Conservation (phyloP, 1,140 invertebrate species). For the Heterodera schachtii region DNA sequence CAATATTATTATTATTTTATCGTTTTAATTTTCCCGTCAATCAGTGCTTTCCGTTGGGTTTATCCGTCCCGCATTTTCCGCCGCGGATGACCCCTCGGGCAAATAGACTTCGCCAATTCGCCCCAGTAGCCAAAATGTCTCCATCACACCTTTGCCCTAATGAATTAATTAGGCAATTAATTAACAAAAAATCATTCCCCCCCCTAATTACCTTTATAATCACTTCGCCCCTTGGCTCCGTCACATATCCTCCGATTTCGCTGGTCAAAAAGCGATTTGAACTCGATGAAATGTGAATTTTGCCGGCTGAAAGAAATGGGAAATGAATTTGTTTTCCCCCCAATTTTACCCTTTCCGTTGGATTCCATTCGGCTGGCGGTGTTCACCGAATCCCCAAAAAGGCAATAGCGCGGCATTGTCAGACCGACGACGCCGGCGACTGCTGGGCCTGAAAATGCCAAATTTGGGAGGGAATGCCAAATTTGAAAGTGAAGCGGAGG, state of each 20-base stretch:
- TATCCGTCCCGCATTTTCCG: not conserved
- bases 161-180: not conserved
- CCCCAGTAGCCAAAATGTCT: conserved; percentile 46
- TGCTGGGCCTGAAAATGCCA: conserved; percentile 17
- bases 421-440: conserved; percentile 52
- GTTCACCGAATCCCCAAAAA: conserved; percentile 76
- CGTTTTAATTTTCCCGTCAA: not conserved
- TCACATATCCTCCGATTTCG: conserved; percentile 37
- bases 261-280: conserved; percentile 33
- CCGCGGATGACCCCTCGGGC: not conserved
- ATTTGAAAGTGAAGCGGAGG: not conserved
- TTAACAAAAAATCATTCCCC: not conserved
- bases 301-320: conserved; percentile 13
- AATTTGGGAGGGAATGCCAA: not conserved
- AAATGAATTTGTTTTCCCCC: not conserved
- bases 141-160: conserved; percentile 45
- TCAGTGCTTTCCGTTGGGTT: not conserved
- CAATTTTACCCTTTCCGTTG: conserved; percentile 67
- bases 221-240: conserved; percentile 39
- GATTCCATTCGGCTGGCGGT: conserved; percentile 70
- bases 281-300: conserved; percentile 26
- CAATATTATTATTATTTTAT: too few species aligned
- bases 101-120: conserved; percentile 13
- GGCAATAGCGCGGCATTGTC: conserved; percentile 78
- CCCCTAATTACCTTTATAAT: conserved; percentile 31